These are phyloP conservation scores for Chloroceryle aenea DNA, from an alignment of 2,113 vertebrate genomes.

Conservation along the genomic window DNA sequence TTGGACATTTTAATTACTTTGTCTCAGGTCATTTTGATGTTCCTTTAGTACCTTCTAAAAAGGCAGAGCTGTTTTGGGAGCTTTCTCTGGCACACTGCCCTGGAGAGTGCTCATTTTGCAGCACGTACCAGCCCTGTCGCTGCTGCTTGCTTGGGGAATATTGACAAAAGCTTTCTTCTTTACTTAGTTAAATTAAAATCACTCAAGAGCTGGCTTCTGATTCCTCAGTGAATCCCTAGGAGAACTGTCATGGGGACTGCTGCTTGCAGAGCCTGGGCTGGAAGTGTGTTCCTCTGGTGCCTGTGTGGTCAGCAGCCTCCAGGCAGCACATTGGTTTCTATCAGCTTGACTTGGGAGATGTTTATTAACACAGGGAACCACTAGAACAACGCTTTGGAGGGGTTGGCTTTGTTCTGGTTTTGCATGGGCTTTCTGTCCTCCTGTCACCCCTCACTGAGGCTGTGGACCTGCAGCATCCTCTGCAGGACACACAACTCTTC, in stretches of 20 bases:
- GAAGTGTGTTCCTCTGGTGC: background rate
- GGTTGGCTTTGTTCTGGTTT: background rate
- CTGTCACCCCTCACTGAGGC: background rate
- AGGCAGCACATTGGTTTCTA: background rate
- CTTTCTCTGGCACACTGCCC: background rate
- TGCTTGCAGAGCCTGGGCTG: background rate
- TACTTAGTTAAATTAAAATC: conserved; percentile 17
- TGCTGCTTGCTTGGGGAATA: conserved; percentile 21
- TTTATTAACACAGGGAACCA: background rate
- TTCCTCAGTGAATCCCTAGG: background rate
- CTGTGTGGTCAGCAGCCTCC: background rate
- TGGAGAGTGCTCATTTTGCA: background rate
- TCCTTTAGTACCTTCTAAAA: background rate
- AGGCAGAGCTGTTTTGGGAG: conserved; percentile 8
- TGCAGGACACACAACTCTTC: background rate
- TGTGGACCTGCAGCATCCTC: background rate
- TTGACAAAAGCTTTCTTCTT: conserved; percentile 29
- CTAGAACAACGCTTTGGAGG: background rate
- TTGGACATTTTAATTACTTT: background rate
- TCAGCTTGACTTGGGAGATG: background rate
- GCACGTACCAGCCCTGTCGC: background rate
- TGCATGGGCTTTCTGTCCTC: background rate
- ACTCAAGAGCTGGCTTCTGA: conserved; percentile 5
- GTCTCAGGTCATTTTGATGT: background rate
- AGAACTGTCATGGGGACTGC: background rate